A percentile compares a stretch with the other conserved stretches of the same genome.
These are phyloP conservation scores for Mellilla xanthometata DNA, from an alignment of 2,888 invertebrate genomes.

Conservation along the genomic window DNA sequence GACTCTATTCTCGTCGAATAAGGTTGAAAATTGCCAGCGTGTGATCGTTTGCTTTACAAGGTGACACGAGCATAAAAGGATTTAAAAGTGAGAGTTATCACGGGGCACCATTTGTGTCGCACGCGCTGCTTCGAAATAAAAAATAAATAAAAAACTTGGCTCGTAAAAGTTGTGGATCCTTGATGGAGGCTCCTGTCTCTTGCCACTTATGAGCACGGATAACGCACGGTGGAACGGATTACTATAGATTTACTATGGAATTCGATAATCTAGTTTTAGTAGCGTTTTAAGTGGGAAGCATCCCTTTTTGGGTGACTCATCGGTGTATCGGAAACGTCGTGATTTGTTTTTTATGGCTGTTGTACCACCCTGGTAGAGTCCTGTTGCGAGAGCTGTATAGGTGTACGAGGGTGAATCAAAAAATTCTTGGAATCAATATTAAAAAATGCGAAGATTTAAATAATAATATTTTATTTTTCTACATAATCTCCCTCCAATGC, in stretches of 20 bases:
- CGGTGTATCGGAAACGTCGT: background rate
- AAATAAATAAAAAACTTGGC: constrained; percentile 37
- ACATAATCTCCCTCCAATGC: too few species aligned
- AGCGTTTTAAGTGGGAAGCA: constrained; percentile 28
- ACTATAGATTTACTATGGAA: constrained; percentile 31
- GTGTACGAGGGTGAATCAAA: too few species aligned
- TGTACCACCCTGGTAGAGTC: constrained; percentile 4
- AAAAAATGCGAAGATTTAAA: too few species aligned
- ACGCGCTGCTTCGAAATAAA: constrained; percentile 72
- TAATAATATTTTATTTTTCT: too few species aligned
- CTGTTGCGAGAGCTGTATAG: too few species aligned
- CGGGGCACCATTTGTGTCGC: constrained; percentile 76
- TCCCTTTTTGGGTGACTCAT: constrained; percentile 18
- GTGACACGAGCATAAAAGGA: constrained; percentile 73
- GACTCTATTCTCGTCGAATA: constrained; percentile 34
- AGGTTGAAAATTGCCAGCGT: constrained; percentile 35
- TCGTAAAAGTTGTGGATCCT: constrained; percentile 60
- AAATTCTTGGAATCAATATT: too few species aligned
- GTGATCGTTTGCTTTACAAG: constrained; percentile 41
- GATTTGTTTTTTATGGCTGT: constrained; percentile 7
- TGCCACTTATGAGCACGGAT: constrained; percentile 39
- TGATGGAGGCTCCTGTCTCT: constrained; percentile 68
- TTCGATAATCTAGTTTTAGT: constrained; percentile 31
- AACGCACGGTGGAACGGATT: constrained; percentile 37
- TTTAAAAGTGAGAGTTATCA: constrained; percentile 82